Evolutionary conservation across 1,140 invertebrate species (phyloP), one percentile per base, ranked within the genome.

Genomic region (Steinernema feltiae): DNA sequence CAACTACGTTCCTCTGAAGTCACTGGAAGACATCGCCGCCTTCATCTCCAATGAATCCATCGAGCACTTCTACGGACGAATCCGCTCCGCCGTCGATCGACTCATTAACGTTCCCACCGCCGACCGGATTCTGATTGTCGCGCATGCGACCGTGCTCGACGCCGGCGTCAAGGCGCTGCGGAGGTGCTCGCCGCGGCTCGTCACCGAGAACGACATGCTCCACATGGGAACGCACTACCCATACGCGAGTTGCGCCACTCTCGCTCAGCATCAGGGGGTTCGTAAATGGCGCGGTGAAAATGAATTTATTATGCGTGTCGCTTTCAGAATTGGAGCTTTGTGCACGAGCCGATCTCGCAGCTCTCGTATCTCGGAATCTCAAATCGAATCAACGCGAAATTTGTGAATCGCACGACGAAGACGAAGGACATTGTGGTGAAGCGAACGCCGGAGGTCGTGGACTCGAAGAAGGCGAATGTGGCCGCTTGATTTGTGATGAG

Each of bases 21-120:
- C 87, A 30, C 82, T 88, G 31, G 87, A 89, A 21, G 88, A 91
- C 46, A 85, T 92, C 18, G 87, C 89, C 63, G 18, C 18, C 0
- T 21, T 53, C 2, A 30, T 69, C n/a, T 46, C 30, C 1, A 72
- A 84, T 72, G 46, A 82, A 83, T 32, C 82, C 41, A 46, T 71
- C 29, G 73, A 92, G 46, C 91, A 93, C 72, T 94, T 92, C 88
- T 94, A 94, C 85, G 89, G 90, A 29, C 81, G 90, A 30, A 88
- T 86, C 69, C 85, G 84, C 70, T 83, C 86, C 32, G 82, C 48
- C 32, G 29, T 77, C 17, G 35, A 79, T 15, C 17, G 1, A 18
- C 30, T 77, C 74, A 31, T 35, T 18, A n/a, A n/a, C 27, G 27
- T 24, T 29, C 46, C 93, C 84, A 79, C 88, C 24, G 87, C 88